Conservation (phyloP, 2,797 vertebrate species). For the Lemur catta region DNA sequence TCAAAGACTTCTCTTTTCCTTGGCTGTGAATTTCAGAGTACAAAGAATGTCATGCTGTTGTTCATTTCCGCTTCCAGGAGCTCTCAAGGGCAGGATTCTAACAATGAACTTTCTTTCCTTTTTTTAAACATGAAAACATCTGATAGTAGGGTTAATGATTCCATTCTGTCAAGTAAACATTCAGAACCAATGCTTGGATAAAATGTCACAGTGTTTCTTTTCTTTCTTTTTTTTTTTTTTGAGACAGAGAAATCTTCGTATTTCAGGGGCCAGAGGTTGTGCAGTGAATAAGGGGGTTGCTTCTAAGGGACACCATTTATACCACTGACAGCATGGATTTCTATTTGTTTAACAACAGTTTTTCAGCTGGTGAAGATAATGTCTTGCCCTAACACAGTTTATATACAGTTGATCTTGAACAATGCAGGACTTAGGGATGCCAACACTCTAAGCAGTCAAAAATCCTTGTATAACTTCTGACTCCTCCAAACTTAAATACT, state of each 20-base stretch:
- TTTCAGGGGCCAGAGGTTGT: neutral
- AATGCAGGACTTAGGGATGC: neutral
- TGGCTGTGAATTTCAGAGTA: constrained; percentile 2
- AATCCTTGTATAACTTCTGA: neutral
- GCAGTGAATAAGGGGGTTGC: neutral
- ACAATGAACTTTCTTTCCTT: constrained; percentile 46
- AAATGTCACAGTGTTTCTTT: neutral
- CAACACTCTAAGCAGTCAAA: neutral
- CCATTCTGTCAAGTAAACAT: constrained; percentile 61
- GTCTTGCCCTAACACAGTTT: neutral
- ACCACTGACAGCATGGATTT: neutral
- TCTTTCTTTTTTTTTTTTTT: too few relatives aligned
- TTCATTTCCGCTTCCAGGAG: constrained; percentile 15
- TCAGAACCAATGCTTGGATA: constrained; percentile 5
- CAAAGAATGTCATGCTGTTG: neutral
- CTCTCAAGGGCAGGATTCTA: constrained; percentile 11
- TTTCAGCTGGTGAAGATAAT: neutral
- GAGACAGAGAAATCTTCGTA: neutral
- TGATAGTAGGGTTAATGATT: neutral
- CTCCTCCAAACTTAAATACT: neutral
- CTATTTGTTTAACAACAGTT: neutral
- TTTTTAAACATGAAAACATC: constrained; percentile 30
- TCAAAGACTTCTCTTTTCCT: constrained; percentile 12
- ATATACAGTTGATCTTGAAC: neutral
- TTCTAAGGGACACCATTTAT: neutral